These are phyloP conservation scores for Cirrhinus mrigala DNA, from an alignment of 2,797 vertebrate genomes.

Conservation along the genomic window DNA sequence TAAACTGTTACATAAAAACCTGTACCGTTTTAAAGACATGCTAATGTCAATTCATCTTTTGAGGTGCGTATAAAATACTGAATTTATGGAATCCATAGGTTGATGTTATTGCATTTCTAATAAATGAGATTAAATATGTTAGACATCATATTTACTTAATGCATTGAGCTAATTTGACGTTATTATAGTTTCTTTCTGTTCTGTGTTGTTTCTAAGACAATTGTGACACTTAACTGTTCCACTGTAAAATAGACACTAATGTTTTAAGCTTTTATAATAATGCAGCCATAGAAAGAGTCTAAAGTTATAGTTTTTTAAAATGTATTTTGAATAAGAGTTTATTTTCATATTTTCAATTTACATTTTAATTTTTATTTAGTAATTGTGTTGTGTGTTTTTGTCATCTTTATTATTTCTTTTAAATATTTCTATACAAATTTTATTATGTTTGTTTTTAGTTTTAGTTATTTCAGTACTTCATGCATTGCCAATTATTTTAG, in stretches of 20 bases:
- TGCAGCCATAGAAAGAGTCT: neutral
- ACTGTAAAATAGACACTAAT: neutral
- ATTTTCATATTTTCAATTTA: too few relatives aligned
- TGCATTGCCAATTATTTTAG: neutral
- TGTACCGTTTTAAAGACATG: neutral
- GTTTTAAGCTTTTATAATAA: too few relatives aligned
- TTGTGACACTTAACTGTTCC: neutral
- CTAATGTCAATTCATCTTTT: neutral
- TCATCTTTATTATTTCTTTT: too few relatives aligned
- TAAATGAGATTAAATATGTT: neutral
- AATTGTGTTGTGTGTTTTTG: neutral
- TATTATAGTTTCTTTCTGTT: neutral
- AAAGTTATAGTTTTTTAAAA: neutral
- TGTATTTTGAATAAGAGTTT: too few relatives aligned
- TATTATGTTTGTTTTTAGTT: too few relatives aligned
- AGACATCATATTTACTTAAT: neutral
- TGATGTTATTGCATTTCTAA: neutral
- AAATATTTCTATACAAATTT: neutral
- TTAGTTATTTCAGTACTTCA: neutral
- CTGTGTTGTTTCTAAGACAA: neutral
- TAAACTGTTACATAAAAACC: slow-evolving; percentile 2
- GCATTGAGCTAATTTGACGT: neutral
- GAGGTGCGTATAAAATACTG: neutral
- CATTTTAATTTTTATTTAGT: neutral
- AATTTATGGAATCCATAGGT: neutral